Evolutionary conservation across 2,113 vertebrate species (phyloP), one percentile per base, ranked within the genome.

Genomic region (Fregetta grallaria): DNA sequence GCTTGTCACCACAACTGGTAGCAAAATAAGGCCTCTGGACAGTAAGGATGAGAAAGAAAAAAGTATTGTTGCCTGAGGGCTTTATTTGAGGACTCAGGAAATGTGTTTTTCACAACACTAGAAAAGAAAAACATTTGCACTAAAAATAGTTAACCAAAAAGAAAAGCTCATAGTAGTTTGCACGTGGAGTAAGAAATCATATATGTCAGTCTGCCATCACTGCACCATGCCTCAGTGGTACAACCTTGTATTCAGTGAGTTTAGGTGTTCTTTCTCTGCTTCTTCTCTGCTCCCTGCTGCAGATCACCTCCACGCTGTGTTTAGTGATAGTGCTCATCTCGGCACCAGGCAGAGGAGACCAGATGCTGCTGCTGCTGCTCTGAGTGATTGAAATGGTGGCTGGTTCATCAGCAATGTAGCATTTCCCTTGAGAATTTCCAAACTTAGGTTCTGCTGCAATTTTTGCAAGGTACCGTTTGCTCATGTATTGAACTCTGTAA

Each of bases 161-260:
- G 7, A 52, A 65, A 62, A 79, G 27, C 11, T 70, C 18, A 3
- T 47, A 50, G 26, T 13, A 45, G 29, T 42, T 87, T 87, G 13
- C 21, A 12, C 11, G 4, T 19, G 7, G 40, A 36, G 6, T 63
- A 50, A 67, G n/a, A 71, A 65, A 53, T 29, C 3, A 32, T n/a
- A 7, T 34, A 59, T 0, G 0, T 21, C 4, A 23, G 2, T 40
- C 45, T 86, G 29, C 9, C 53, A 16, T 52, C 68, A 70, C 22
- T 1, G 2, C 13, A 16, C 10, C 4, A 12, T 63, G 47, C 20
- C 18, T 44, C 12, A 10, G 47, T 78, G 30, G n/a, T n/a, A 47
- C 9, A 87, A 44, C 3, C 8, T 66, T 68, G 27, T 8, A 42
- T 38, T 52, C 30, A 56, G 11, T 61, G 40, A 45, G 4, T 65